Evolutionary conservation across 2,797 vertebrate genomes (phyloP).

Genomic region (Crax fasciolata): DNA sequence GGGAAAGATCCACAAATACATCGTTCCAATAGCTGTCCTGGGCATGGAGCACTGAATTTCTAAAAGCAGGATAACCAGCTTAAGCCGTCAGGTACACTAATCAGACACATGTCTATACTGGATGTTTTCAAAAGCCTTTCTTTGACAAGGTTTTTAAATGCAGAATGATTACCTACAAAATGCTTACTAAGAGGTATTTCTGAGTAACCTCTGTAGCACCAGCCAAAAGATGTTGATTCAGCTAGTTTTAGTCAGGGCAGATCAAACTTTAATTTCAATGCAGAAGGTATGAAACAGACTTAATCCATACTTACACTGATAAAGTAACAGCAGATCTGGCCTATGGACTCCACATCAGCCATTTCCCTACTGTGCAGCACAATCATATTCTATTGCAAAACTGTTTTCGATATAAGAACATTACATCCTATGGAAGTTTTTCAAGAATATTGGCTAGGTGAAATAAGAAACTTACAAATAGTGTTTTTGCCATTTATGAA

Average conservation of each 20-base stretch:
- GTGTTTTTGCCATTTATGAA: not conserved
- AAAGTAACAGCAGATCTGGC: not conserved
- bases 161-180: not conserved
- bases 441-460: not conserved
- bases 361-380: not conserved
- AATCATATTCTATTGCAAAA: too few relatives aligned
- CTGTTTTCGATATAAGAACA: too few relatives aligned
- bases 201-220: not conserved
- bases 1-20: not conserved
- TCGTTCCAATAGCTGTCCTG: not conserved
- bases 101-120: not conserved
- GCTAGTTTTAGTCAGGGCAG: not conserved
- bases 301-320: not conserved
- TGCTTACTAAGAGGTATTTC: not conserved
- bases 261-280: not conserved
- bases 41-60: not conserved
- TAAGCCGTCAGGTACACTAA: not conserved
- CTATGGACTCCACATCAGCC: not conserved
- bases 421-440: too few relatives aligned
- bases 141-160: not conserved
- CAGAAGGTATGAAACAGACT: not conserved
- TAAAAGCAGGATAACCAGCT: not conserved
- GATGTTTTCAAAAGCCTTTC: slow-evolving; percentile 1
- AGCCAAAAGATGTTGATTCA: not conserved
- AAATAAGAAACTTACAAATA: not conserved